These are phyloP conservation scores for Sebastes minor DNA, from an alignment of 2,797 vertebrate species.

Conservation along the genomic window DNA sequence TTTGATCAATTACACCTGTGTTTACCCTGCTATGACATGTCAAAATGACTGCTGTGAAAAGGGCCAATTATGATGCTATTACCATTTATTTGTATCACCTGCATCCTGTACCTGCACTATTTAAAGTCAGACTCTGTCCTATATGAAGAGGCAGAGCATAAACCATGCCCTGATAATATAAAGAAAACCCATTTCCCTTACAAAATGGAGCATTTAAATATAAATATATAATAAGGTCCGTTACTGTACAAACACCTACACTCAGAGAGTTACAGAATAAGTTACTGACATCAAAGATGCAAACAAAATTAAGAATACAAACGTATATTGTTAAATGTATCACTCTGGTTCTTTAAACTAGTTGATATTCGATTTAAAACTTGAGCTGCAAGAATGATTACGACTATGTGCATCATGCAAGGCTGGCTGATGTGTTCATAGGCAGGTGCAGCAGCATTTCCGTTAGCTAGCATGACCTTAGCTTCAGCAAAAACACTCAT, in stretches of 20 bases:
- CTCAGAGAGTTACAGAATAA: not conserved
- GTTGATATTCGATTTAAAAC: not conserved
- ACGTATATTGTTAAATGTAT: not conserved
- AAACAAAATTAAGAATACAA: not conserved
- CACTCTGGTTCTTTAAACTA: not conserved
- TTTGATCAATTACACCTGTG: not conserved
- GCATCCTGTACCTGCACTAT: not conserved
- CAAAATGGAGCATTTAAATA: not conserved
- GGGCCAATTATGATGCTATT: not conserved
- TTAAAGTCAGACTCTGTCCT: not conserved
- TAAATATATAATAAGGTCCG: not conserved
- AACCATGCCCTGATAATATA: not conserved
- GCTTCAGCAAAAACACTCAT: constrained; percentile 46
- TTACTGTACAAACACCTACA: not conserved
- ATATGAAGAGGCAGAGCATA: not conserved
- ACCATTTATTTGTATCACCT: not conserved
- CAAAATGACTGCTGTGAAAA: not conserved
- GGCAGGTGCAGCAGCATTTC: constrained; percentile 59
- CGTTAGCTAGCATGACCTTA: constrained; percentile 81
- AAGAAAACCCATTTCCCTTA: not conserved
- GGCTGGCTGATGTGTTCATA: constrained; percentile 15
- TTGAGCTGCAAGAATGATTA: not conserved
- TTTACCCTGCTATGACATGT: not conserved
- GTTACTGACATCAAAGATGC: not conserved
- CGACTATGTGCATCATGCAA: not conserved